These are phyloP conservation scores for Aspidiotus rigidus DNA, from an alignment of 2,888 invertebrate species.

Conservation along the genomic window DNA sequence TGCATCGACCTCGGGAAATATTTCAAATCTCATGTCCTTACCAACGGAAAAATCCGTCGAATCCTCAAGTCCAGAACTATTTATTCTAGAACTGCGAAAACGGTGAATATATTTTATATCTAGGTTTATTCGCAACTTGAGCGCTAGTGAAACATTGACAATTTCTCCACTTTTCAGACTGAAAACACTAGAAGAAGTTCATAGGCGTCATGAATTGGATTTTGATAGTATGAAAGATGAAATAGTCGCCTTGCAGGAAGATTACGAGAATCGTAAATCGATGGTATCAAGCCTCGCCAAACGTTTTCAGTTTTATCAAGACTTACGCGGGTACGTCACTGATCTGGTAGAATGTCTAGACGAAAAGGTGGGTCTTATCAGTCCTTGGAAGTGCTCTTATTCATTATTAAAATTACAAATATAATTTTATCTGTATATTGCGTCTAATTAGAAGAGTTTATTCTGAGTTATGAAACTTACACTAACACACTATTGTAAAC, in stretches of 20 bases:
- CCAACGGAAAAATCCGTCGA: conserved; percentile 3
- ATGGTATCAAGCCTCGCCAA: conserved; percentile 61
- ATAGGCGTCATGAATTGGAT: conserved; percentile 47
- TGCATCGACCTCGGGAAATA: not conserved
- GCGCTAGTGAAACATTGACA: too few relatives aligned
- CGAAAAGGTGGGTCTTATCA: conserved; percentile 65
- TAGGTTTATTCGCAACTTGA: not conserved
- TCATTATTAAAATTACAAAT: too few relatives aligned
- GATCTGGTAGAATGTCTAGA: conserved; percentile 96
- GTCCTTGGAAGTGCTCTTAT: conserved; percentile 8
- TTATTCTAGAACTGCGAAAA: conserved; percentile 17
- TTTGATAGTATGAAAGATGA: conserved; percentile 47
- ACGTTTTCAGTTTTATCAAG: conserved; percentile 88
- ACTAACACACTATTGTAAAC: too few relatives aligned
- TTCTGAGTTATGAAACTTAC: too few relatives aligned
- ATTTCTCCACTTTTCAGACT: conserved; percentile 44
- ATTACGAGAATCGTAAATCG: conserved; percentile 47
- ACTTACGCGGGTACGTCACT: conserved; percentile 85
- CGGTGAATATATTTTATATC: conserved; percentile 1
- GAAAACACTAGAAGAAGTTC: conserved; percentile 51
- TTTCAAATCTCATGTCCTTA: not conserved
- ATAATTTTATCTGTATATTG: too few relatives aligned
- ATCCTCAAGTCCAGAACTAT: conserved; percentile 12
- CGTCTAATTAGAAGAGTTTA: too few relatives aligned
- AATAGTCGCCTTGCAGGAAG: conserved; percentile 47